A percentile compares a stretch with the other conserved stretches of the same genome.
Evolutionary conservation across 2,888 invertebrate species (phyloP).

Genomic region (Epinotia nisella): DNA sequence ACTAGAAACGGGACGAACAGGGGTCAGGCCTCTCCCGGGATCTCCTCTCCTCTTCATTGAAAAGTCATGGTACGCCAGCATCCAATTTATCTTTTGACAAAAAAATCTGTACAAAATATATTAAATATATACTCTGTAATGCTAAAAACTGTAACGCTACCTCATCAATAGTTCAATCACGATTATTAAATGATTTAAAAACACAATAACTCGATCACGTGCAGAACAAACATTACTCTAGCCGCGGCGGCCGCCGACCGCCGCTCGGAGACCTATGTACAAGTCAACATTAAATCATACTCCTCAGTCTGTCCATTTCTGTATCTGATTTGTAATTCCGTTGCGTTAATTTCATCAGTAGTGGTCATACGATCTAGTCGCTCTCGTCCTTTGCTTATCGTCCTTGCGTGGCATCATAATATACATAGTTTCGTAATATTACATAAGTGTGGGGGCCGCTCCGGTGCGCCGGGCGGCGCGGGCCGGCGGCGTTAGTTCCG

Average conservation of each 20-base stretch:
- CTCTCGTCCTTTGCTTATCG: constrained; percentile 83
- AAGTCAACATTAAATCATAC: constrained; percentile 80
- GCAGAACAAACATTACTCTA: constrained; percentile 83
- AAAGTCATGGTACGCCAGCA: constrained; percentile 84
- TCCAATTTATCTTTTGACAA: constrained; percentile 86
- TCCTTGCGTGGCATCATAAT: constrained; percentile 83
- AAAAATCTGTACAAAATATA: constrained; percentile 86
- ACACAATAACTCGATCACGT: constrained; percentile 83
- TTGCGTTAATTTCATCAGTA: constrained; percentile 76
- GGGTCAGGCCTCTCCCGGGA: constrained; percentile 74
- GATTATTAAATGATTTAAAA: constrained; percentile 84
- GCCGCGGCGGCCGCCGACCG: constrained; percentile 60
- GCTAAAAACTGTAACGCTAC: constrained; percentile 85
- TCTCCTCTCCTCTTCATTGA: constrained; percentile 73
- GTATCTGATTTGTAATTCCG: constrained; percentile 79
- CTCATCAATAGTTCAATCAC: constrained; percentile 83
- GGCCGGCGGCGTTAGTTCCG: constrained; percentile 78
- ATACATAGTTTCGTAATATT: constrained; percentile 73
- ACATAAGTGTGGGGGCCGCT: constrained; percentile 56
- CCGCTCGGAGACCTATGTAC: constrained; percentile 76
- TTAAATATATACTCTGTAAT: constrained; percentile 86
- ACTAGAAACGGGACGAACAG: constrained; percentile 66
- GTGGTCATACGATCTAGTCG: constrained; percentile 74
- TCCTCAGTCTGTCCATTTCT: constrained; percentile 74
- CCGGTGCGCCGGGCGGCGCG: constrained; percentile 49